phyloP scores from a whole-genome alignment of 1,140 invertebrate species.

The Protaetia brevitarsis region DNA sequence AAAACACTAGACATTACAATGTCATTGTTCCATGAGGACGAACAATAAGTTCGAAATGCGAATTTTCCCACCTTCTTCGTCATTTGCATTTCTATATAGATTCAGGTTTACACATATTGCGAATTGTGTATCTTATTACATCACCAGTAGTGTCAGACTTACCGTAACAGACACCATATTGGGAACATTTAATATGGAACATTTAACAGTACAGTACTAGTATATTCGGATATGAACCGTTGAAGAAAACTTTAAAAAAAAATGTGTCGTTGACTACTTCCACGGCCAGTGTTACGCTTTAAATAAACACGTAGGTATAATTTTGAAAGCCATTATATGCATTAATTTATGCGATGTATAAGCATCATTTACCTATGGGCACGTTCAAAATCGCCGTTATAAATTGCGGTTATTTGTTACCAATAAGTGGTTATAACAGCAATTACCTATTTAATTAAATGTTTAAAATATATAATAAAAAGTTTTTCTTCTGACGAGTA shows the following conservation, averaged over 20 bases:
- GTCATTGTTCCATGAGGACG: no score
- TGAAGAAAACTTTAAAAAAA: neutral
- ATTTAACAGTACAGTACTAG: neutral
- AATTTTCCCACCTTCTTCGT: neutral
- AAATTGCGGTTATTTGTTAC: no score
- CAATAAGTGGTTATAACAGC: no score
- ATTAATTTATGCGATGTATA: neutral
- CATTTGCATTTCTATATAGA: neutral
- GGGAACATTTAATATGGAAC: constrained; percentile 8
- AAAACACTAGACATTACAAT: no score
- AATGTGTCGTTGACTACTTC: no score
- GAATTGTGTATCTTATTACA: constrained; percentile 8
- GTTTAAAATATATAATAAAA: no score
- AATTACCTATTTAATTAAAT: no score
- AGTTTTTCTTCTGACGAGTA: no score
- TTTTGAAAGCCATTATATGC: neutral
- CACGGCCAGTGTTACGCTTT: neutral
- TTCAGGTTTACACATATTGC: neutral
- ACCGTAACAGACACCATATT: neutral
- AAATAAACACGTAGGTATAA: neutral
- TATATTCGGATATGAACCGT: neutral
- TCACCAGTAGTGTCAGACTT: no score
- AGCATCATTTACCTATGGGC: neutral
- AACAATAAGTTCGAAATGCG: neutral
- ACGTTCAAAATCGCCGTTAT: neutral